phyloP scores from a whole-genome alignment of 2,888 invertebrate genomes.

The Chesias legatella region DNA sequence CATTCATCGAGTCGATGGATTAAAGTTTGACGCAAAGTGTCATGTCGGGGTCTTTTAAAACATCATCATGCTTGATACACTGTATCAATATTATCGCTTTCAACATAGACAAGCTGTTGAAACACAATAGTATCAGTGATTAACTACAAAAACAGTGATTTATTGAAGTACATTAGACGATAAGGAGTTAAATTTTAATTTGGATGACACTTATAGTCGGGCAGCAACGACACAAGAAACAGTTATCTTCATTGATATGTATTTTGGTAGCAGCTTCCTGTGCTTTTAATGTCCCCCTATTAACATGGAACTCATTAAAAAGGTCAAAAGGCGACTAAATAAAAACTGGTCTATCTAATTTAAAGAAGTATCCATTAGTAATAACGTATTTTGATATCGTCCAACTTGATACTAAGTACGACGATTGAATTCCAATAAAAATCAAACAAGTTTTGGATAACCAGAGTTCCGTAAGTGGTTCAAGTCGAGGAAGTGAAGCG shows the following conservation, averaged over 20 bases:
- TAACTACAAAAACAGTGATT: conserved; percentile 15
- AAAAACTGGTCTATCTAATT: conserved; percentile 39
- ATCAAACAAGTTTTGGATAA: conserved; percentile 47
- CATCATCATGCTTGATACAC: conserved; percentile 36
- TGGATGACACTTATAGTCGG: conserved; percentile 6
- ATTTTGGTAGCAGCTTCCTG: conserved; percentile 24
- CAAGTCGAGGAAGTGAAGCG: conserved; percentile 25
- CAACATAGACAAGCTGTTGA: conserved; percentile 14
- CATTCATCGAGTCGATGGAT: conserved; percentile 52
- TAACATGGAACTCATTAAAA: conserved; percentile 23
- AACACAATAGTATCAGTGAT: conserved; percentile 11
- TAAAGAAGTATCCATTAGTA: conserved; percentile 46
- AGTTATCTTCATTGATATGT: conserved; percentile 21
- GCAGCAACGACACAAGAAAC: conserved; percentile 13
- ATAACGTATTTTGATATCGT: conserved; percentile 50
- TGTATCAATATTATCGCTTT: conserved; percentile 46
- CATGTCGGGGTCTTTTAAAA: conserved; percentile 49
- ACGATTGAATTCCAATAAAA: conserved; percentile 48
- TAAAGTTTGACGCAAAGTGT: conserved; percentile 55
- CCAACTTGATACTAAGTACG: conserved; percentile 39
- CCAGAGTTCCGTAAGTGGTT: conserved; percentile 32
- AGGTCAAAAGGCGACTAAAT: conserved; percentile 19
- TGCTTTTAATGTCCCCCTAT: conserved; percentile 22
- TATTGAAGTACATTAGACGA: conserved; percentile 9
- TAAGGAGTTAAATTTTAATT: conserved; percentile 18